Percentiles rank a stretch among this genome's conserved stretches.
These are phyloP conservation scores for Leptinotarsa rubiginosa DNA, from an alignment of 2,888 invertebrate species.

Conservation along the genomic window DNA sequence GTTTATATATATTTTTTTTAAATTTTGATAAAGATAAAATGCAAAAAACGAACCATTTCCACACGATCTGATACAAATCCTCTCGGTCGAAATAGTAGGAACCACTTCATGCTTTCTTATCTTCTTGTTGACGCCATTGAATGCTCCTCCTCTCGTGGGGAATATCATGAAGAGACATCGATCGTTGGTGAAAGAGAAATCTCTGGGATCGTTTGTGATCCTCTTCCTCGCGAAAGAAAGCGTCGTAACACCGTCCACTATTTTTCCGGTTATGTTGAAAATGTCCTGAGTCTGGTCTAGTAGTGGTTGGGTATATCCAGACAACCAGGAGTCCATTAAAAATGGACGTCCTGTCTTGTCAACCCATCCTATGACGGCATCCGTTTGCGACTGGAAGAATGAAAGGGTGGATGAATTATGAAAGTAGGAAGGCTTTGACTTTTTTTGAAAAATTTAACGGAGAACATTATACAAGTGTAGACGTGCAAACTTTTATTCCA, in stretches of 20 bases:
- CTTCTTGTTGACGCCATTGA: conserved; percentile 86
- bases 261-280: conserved; percentile 75
- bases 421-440: no score
- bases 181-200: conserved; percentile 84
- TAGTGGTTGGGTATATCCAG: conserved; percentile 81
- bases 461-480: no score
- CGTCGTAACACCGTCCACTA: conserved; percentile 81
- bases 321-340: conserved; percentile 90
- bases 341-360: conserved; percentile 83
- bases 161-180: conserved; percentile 90
- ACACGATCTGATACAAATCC: conserved; percentile 87
- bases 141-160: conserved; percentile 84
- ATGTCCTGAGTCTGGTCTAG: conserved; percentile 82
- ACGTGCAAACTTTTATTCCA: no score
- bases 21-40: not conserved
- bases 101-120: conserved; percentile 82
- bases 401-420: not conserved
- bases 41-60: conserved; percentile 72
- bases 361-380: conserved; percentile 90
- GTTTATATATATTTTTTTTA: not conserved
- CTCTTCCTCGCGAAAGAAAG: conserved; percentile 84
- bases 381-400: conserved; percentile 79
- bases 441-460: no score
- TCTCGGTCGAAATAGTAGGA: conserved; percentile 79
- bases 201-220: conserved; percentile 78